Percentiles rank a stretch among this genome's conserved stretches.
phyloP scores from a whole-genome alignment of 2,797 vertebrate species.

The Echiichthys vipera region DNA sequence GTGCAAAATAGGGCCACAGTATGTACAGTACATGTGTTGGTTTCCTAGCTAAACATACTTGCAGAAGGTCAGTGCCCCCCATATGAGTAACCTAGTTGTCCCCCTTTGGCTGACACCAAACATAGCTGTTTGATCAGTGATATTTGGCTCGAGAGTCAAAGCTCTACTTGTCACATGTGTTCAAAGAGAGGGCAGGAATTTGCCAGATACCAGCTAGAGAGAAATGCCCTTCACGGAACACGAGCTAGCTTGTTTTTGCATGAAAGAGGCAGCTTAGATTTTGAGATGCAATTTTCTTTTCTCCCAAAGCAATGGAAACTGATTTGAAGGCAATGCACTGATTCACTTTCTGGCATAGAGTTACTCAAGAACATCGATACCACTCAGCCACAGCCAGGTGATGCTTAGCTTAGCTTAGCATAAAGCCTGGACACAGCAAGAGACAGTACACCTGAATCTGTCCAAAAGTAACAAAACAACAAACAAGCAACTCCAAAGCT shows the following conservation, averaged over 20 bases:
- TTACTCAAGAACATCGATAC: background rate
- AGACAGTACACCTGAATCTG: background rate
- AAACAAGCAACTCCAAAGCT: background rate
- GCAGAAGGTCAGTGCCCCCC: slow-evolving; percentile 53
- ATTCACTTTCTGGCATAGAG: background rate
- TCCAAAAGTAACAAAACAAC: background rate
- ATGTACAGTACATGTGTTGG: slow-evolving; percentile 63
- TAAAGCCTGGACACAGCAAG: background rate
- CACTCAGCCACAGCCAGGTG: background rate
- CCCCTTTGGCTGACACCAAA: slow-evolving; percentile 65
- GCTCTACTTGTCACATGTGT: slow-evolving; percentile 73
- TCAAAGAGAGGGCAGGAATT: slow-evolving; percentile 73
- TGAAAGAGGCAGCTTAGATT: slow-evolving; percentile 34
- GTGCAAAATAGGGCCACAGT: slow-evolving; percentile 50
- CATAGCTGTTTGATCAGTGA: slow-evolving; percentile 76
- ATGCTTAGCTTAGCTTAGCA: background rate
- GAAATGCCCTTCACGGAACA: slow-evolving; percentile 61
- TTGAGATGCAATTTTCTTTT: slow-evolving; percentile 1
- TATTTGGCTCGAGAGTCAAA: slow-evolving; percentile 73
- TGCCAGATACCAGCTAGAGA: slow-evolving; percentile 62
- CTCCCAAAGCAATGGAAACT: slow-evolving; percentile 1
- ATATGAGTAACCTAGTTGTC: slow-evolving; percentile 75
- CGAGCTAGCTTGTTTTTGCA: slow-evolving; percentile 51
- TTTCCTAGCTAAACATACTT: slow-evolving; percentile 67
- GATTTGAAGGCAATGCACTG: no score